phyloP scores from a whole-genome alignment of 2,113 vertebrate genomes.

The Lichenostomus cassidix region DNA sequence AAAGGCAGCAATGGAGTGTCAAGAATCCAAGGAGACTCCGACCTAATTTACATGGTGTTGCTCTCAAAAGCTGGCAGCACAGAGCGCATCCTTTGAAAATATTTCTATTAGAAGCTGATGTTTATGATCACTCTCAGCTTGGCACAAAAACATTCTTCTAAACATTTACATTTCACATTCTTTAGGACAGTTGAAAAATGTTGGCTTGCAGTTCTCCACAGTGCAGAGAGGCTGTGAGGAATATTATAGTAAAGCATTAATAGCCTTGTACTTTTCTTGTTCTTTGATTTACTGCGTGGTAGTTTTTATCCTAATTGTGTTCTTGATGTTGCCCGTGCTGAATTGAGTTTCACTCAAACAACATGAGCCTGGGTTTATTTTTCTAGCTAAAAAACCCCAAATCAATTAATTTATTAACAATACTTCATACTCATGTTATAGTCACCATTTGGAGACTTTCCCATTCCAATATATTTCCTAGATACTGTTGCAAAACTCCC shows the following conservation, averaged over 20 bases:
- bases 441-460: neutral
- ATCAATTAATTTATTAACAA: slow-evolving; percentile 21
- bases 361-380: slow-evolving; percentile 23
- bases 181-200: slow-evolving; percentile 55
- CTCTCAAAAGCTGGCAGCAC: slow-evolving; percentile 56
- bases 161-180: slow-evolving; percentile 72
- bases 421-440: neutral
- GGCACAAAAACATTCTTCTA: slow-evolving; percentile 65
- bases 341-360: neutral
- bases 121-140: slow-evolving; percentile 63
- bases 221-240: slow-evolving; percentile 31
- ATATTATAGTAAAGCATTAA: slow-evolving; percentile 14
- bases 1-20: slow-evolving; percentile 12
- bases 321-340: neutral
- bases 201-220: slow-evolving; percentile 18
- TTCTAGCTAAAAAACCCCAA: slow-evolving; percentile 41
- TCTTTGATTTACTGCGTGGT: slow-evolving; percentile 56
- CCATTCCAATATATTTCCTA: neutral
- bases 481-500: neutral
- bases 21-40: neutral
- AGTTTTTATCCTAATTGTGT: slow-evolving; percentile 2
- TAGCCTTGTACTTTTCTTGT: neutral
- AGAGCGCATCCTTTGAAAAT: slow-evolving; percentile 3
- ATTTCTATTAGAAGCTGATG: slow-evolving; percentile 60
- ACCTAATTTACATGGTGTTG: slow-evolving; percentile 50